A percentile compares a stretch with the other conserved stretches of the same genome.
Evolutionary conservation across 2,113 vertebrate genomes (phyloP).

Genomic region (Polypterus senegalus): DNA sequence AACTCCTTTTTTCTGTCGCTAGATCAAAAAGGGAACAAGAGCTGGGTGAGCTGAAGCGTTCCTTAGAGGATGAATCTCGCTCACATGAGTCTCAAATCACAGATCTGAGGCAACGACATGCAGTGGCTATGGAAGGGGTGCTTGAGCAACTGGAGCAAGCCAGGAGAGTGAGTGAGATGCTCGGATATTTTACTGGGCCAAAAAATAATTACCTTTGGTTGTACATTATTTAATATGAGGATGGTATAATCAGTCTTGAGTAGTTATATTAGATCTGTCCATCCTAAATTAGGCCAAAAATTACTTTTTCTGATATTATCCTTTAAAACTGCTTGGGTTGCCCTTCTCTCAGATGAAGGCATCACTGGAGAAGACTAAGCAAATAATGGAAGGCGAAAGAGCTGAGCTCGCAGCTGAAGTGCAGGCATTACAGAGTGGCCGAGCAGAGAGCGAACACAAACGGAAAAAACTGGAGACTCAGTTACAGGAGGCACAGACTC

Average conservation of each 20-base stretch:
- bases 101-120: slow-evolving; percentile 70
- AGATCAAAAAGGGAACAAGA: slow-evolving; percentile 78
- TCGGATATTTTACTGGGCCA: background rate
- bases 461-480: slow-evolving; percentile 64
- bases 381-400: slow-evolving; percentile 58
- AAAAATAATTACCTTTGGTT: background rate
- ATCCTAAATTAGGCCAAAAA: too few species aligned
- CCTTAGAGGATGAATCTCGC: slow-evolving; percentile 67
- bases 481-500: slow-evolving; percentile 60
- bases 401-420: slow-evolving; percentile 52
- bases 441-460: slow-evolving; percentile 65
- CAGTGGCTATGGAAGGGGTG: slow-evolving; percentile 55
- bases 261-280: too few species aligned
- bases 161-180: slow-evolving; percentile 49
- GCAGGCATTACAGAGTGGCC: slow-evolving; percentile 50
- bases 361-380: slow-evolving; percentile 65
- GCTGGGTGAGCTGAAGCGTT: slow-evolving; percentile 65
- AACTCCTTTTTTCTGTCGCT: background rate
- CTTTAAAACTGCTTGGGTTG: background rate
- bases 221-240: too few species aligned
- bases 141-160: slow-evolving; percentile 76
- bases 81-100: slow-evolving; percentile 61
- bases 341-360: slow-evolving; percentile 45
- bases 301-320: too few species aligned
- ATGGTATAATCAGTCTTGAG: too few species aligned